Base-by-base conservation (phyloP, 2,888 invertebrate genomes). In the Trachelus tabidus region DNA sequence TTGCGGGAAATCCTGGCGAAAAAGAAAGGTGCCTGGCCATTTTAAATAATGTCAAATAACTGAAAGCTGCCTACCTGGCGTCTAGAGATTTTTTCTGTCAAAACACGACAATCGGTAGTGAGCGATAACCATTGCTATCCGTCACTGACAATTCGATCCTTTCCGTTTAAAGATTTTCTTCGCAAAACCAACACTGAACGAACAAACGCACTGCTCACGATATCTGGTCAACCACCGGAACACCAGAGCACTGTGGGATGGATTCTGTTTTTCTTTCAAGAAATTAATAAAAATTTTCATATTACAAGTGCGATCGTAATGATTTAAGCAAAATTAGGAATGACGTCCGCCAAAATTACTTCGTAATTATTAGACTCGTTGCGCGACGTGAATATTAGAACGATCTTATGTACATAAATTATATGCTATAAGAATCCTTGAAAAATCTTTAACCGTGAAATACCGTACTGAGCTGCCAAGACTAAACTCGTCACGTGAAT, bases 31-130 rank as follows among this genome's bases (percentile, higher is more conserved):
- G 71, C 56, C 71, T 40, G 75, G 77, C 76, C 73, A 79, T 81
- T 81, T 80, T 81, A 80, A 81, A 80, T 81, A 80, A 81, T 81
- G 76, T 79, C 73, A 81, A 81, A 78, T 77, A 76, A 74, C 81
- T 35, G 73, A 77, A 73, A 75, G 68, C 79, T 76, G 75, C 75
- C 78, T 78, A 76, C 74, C 69, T 75, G 56, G 56, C 71, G 73
- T 80, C 71, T 9, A 9, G 23, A 6, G 56, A 56, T 9, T 23
- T 23, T 56, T 12, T 35, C 3, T 56, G 15, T 56, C 56, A 23
- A 56, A 23, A 6, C 56, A 56, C 56, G 9, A 56, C 23, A 56
- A 23, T 56, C 56, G 56, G 56, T 56, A 56, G 23, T 9, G 6
- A 23, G 6, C 23, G 6, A 23, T 9, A 15, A 56, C 23, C 23